These are phyloP conservation scores for Harlomillsia oculata DNA, from an alignment of 1,140 invertebrate species.

Conservation along the genomic window DNA sequence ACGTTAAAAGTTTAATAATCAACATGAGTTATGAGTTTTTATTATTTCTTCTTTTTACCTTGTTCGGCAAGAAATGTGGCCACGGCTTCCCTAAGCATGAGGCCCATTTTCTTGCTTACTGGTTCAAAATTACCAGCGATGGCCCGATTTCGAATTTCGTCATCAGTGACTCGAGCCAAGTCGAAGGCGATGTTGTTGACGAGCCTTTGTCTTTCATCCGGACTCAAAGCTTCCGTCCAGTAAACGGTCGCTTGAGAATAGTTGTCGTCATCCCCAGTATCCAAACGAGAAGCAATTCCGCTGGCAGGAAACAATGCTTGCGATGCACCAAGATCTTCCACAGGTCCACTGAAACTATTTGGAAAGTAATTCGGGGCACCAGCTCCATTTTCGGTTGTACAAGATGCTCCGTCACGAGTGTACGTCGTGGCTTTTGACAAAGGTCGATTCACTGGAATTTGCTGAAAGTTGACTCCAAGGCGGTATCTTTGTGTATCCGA, in stretches of 20 bases:
- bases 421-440: conserved; percentile 59
- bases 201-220: conserved; percentile 57
- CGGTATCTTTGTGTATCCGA: conserved; percentile 57
- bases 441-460: conserved; percentile 89
- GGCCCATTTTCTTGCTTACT: neutral
- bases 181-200: conserved; percentile 69
- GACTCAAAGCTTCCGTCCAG: conserved; percentile 66
- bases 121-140: neutral
- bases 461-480: conserved; percentile 74
- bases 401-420: conserved; percentile 75
- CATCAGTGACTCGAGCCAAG: conserved; percentile 58
- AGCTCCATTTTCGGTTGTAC: conserved; percentile 51
- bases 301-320: conserved; percentile 32
- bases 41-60: too few relatives aligned
- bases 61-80: too few relatives aligned
- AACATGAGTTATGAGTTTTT: too few relatives aligned
- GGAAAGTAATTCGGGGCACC: conserved; percentile 89
- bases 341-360: conserved; percentile 81
- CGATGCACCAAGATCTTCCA: conserved; percentile 46
- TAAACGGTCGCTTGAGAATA: conserved; percentile 70
- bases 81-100: conserved; percentile 4
- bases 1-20: too few relatives aligned
- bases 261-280: conserved; percentile 79
- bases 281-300: conserved; percentile 51
- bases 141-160: neutral